A percentile compares a stretch with the other conserved stretches of the same genome.
These are phyloP conservation scores for Murina feae DNA, from an alignment of 2,113 vertebrate species.

Conservation along the genomic window DNA sequence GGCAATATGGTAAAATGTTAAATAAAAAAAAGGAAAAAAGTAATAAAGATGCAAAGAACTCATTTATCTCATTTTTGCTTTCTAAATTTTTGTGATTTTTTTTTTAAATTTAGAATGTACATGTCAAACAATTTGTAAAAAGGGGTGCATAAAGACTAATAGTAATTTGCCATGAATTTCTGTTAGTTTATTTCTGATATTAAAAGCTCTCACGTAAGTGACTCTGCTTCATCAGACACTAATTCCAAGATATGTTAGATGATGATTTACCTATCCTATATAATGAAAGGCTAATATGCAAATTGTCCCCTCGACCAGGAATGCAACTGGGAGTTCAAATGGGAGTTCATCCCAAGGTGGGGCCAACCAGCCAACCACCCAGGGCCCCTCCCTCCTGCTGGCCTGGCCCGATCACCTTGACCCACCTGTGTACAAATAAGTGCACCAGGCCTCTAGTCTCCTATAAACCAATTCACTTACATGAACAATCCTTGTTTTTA, in stretches of 20 bases:
- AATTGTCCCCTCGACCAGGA: too few relatives aligned
- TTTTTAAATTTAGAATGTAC: background rate
- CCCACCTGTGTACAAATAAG: too few relatives aligned
- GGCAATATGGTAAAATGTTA: background rate
- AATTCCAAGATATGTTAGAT: background rate
- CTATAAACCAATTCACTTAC: background rate
- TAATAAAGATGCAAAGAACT: background rate
- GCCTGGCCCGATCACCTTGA: too few relatives aligned
- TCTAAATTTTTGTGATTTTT: background rate
- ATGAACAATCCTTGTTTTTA: background rate
- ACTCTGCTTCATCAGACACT: background rate
- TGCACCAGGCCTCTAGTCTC: background rate
- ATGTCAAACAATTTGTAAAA: background rate
- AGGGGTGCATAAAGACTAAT: background rate
- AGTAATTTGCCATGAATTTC: background rate
- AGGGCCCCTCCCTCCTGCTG: too few relatives aligned
- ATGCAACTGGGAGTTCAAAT: too few relatives aligned
- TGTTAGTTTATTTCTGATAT: background rate
- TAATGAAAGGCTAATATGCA: too few relatives aligned
- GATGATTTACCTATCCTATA: too few relatives aligned
- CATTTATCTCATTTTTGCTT: background rate
- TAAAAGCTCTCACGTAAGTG: background rate
- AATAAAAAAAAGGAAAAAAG: background rate
- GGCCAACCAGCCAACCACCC: accelerated
- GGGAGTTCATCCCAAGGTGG: too few relatives aligned